Percentiles rank a stretch among this genome's conserved stretches.
Evolutionary conservation across 2,113 vertebrate species (phyloP).

Genomic region (Heteronetta atricapilla): DNA sequence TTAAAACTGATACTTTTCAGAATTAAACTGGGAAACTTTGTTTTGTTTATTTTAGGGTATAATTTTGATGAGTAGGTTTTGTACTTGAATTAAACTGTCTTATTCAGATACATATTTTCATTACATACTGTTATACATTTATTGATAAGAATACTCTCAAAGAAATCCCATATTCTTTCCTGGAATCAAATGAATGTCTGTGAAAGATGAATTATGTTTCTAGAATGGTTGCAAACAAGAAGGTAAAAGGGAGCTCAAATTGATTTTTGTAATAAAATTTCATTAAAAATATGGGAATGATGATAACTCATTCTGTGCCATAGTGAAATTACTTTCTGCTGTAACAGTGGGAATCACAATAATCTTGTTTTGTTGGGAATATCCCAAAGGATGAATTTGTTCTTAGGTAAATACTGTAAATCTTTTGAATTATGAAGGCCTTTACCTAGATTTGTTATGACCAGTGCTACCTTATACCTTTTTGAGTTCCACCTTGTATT

Average conservation of each 20-base stretch:
- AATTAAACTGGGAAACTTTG: conserved; percentile 16
- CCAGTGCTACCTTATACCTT: neutral
- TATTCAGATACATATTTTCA: neutral
- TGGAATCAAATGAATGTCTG: neutral
- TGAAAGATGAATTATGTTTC: neutral
- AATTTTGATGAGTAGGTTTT: conserved; percentile 16
- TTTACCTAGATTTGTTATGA: neutral
- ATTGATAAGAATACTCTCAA: neutral
- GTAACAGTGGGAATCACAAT: neutral
- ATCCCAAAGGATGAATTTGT: neutral
- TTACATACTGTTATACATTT: neutral
- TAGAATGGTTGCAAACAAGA: neutral
- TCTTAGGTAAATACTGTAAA: neutral
- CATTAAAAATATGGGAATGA: neutral
- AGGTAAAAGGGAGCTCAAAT: neutral
- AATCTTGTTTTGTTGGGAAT: neutral
- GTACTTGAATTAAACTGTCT: neutral
- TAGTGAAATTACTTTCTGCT: neutral
- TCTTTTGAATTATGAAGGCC: neutral
- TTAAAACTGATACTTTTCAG: conserved; percentile 56
- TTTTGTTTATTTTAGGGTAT: conserved; percentile 28
- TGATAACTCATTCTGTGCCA: neutral
- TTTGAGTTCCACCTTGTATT: neutral
- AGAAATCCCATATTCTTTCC: neutral
- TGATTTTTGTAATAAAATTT: neutral